These are phyloP conservation scores for Microplitis demolitor DNA, from an alignment of 1,140 invertebrate genomes.

Conservation along the genomic window DNA sequence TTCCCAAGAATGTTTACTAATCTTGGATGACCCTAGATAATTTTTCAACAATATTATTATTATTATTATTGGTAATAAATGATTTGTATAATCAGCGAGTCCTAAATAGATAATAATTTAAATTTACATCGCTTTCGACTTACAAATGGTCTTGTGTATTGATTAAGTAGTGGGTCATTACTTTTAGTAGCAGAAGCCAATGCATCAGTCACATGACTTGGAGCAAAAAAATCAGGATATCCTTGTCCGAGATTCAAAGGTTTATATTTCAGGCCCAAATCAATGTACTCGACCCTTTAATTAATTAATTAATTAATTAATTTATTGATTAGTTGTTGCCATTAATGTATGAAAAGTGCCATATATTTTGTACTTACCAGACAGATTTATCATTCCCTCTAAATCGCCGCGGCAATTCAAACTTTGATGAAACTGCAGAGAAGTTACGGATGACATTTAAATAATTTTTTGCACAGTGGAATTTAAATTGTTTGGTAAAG, in stretches of 20 bases:
- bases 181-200: conserved; percentile 71
- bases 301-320: conserved; percentile 8
- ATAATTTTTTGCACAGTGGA: conserved; percentile 12
- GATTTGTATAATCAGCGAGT: too few species aligned
- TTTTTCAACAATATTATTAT: too few species aligned
- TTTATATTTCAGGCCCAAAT: conserved; percentile 84
- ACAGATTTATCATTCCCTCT: conserved; percentile 63
- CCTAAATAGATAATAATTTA: too few species aligned
- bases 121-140: conserved; percentile 44
- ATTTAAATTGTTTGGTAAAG: conserved; percentile 10
- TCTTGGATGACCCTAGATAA: conserved; percentile 85
- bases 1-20: conserved; percentile 84
- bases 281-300: conserved; percentile 92
- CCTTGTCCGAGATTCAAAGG: conserved; percentile 97
- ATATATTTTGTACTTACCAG: conserved; percentile 53
- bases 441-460: not conserved
- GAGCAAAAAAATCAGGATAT: conserved; percentile 92
- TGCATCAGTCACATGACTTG: conserved; percentile 81
- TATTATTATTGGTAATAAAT: too few species aligned
- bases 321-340: not conserved
- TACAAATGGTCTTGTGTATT: conserved; percentile 90
- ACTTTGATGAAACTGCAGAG: conserved; percentile 47
- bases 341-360: too few species aligned
- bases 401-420: conserved; percentile 58
- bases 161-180: conserved; percentile 81